A percentile compares a stretch with the other conserved stretches of the same genome.
phyloP scores from a whole-genome alignment of 2,113 vertebrate species.

The Campylorhamphus procurvoides region DNA sequence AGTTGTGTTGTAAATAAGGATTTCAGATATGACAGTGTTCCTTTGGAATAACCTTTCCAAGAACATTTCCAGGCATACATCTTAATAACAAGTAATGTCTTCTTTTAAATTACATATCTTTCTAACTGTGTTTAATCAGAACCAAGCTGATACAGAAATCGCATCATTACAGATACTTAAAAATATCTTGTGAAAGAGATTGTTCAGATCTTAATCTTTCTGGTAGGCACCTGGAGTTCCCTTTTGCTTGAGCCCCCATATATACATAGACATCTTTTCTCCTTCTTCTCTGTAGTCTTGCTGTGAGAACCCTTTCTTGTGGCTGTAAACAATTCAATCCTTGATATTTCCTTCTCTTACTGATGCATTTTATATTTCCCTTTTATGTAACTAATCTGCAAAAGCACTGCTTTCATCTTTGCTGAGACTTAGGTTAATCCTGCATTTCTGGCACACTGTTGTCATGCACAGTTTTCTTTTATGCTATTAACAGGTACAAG shows the following conservation, averaged over 20 bases:
- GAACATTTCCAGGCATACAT: background rate
- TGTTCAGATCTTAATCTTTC: background rate
- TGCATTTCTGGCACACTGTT: background rate
- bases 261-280: background rate
- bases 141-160: background rate
- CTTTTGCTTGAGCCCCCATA: background rate
- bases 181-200: background rate
- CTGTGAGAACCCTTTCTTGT: background rate
- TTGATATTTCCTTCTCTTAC: background rate
- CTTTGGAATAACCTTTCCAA: background rate
- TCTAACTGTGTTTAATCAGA: background rate
- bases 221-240: background rate
- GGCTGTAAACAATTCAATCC: background rate
- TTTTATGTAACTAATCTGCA: slow-evolving; percentile 3
- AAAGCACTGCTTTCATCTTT: slow-evolving; percentile 10
- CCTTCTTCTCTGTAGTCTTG: background rate
- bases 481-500: background rate
- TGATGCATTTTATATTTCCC: background rate
- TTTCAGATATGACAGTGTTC: background rate
- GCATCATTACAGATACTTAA: background rate
- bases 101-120: background rate
- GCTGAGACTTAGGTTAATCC: background rate
- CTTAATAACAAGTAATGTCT: background rate
- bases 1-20: background rate
- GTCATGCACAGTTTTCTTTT: background rate